Evolutionary conservation across 2,888 invertebrate species (phyloP).

Genomic region (Muschampia plurimacula): DNA sequence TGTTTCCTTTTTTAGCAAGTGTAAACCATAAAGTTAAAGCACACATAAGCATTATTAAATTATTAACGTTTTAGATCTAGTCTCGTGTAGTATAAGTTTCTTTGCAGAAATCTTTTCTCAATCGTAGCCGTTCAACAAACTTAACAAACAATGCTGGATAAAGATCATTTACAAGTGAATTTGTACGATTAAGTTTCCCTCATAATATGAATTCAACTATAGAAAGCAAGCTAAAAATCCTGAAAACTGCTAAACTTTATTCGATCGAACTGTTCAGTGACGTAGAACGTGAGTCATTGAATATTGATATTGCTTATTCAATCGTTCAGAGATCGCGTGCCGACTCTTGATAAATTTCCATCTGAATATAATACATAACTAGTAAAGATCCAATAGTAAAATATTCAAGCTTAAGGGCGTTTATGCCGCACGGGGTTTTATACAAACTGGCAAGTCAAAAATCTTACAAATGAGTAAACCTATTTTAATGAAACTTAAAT

Average conservation of each 20-base stretch:
- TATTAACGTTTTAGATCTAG: too few species aligned
- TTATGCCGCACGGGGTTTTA: too few species aligned
- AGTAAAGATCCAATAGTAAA: neutral
- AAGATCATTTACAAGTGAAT: too few species aligned
- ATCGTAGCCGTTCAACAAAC: too few species aligned
- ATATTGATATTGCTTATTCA: slow-evolving; percentile 16
- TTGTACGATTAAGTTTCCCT: too few species aligned
- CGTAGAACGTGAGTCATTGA: slow-evolving; percentile 3
- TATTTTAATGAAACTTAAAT: too few species aligned
- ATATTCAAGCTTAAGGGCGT: neutral
- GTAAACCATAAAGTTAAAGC: neutral
- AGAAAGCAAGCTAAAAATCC: neutral
- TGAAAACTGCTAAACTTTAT: neutral
- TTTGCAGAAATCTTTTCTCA: too few species aligned
- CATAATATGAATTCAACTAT: too few species aligned
- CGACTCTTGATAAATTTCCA: neutral
- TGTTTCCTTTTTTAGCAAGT: neutral
- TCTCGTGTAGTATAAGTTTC: neutral
- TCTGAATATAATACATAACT: neutral
- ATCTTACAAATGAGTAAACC: too few species aligned
- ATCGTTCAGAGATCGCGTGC: slow-evolving; percentile 12
- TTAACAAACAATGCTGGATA: too few species aligned
- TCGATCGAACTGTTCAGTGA: slow-evolving; percentile 1
- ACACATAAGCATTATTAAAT: too few species aligned
- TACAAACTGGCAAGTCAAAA: too few species aligned